Conservation (phyloP, 2,888 invertebrate species). For the Rhodophaea formosa region DNA sequence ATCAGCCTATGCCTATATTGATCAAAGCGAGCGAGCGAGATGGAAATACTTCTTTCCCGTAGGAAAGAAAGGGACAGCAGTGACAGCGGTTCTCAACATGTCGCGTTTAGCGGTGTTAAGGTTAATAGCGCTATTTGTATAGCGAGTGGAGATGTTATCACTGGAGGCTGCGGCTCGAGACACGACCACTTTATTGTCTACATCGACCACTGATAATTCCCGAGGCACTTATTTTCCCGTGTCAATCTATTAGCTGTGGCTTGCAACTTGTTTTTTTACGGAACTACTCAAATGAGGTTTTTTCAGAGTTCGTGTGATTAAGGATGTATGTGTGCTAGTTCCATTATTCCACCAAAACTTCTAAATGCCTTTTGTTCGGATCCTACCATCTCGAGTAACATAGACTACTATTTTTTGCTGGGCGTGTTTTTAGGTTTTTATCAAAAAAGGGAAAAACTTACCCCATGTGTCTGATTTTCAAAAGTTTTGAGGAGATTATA, state of each 20-base stretch:
- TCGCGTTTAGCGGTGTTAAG: constrained; percentile 65
- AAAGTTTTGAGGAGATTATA: too few species aligned
- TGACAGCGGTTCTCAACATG: constrained; percentile 52
- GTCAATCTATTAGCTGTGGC: constrained; percentile 12
- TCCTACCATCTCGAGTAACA: too few species aligned
- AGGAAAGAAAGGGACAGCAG: constrained; percentile 31
- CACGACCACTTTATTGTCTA: constrained; percentile 53
- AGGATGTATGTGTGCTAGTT: too few species aligned
- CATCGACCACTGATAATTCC: constrained; percentile 44
- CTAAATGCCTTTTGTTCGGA: too few species aligned
- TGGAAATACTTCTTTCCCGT: constrained; percentile 11
- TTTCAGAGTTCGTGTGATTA: too few species aligned
- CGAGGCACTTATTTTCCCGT: constrained; percentile 19
- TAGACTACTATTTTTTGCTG: too few species aligned
- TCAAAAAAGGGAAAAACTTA: too few species aligned
- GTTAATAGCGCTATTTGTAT: constrained; percentile 76
- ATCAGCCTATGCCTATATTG: constrained; percentile 31
- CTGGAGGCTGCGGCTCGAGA: constrained; percentile 46
- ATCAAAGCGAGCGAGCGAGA: constrained; percentile 39
- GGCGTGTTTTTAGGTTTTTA: too few species aligned
- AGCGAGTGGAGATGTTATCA: constrained; percentile 64
- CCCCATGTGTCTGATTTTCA: too few species aligned
- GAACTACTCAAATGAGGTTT: too few species aligned
- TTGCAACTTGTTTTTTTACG: background rate
- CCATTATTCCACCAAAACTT: too few species aligned